phyloP scores from a whole-genome alignment of 2,113 vertebrate genomes.

The Pelecanus crispus region DNA sequence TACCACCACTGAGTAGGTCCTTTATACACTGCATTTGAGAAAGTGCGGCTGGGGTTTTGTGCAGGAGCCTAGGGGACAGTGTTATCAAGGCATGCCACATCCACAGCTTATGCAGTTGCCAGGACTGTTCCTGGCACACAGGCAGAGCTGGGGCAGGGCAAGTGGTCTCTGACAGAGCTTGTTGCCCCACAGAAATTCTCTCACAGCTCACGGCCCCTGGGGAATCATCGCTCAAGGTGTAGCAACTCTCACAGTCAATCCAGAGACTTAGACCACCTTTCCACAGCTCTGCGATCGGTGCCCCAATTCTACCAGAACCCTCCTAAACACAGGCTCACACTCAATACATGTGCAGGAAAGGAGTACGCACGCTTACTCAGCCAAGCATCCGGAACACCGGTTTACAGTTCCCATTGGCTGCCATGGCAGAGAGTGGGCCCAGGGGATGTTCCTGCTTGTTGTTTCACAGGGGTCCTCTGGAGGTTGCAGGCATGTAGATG shows the following conservation, averaged over 20 bases:
- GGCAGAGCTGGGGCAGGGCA: not conserved
- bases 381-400: fast-evolving
- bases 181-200: not conserved
- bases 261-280: not conserved
- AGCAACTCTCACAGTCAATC: not conserved
- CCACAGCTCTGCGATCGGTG: not conserved
- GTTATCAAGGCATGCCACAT: not conserved
- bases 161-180: not conserved
- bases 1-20: not conserved
- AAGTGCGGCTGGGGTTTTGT: not conserved
- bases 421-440: not conserved
- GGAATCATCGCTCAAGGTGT: not conserved
- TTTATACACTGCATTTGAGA: not conserved
- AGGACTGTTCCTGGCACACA: not conserved
- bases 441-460: not conserved
- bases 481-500: not conserved
- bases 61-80: not conserved
- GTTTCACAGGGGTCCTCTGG: fast-evolving
- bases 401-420: not conserved
- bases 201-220: not conserved
- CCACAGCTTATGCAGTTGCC: not conserved
- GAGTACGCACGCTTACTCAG: fast-evolving
- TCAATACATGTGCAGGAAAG: not conserved
- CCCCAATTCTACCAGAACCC: not conserved
- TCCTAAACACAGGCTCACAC: not conserved